Evolutionary conservation across 1,140 invertebrate species (phyloP).

Genomic region (Frieseomelitta varia): DNA sequence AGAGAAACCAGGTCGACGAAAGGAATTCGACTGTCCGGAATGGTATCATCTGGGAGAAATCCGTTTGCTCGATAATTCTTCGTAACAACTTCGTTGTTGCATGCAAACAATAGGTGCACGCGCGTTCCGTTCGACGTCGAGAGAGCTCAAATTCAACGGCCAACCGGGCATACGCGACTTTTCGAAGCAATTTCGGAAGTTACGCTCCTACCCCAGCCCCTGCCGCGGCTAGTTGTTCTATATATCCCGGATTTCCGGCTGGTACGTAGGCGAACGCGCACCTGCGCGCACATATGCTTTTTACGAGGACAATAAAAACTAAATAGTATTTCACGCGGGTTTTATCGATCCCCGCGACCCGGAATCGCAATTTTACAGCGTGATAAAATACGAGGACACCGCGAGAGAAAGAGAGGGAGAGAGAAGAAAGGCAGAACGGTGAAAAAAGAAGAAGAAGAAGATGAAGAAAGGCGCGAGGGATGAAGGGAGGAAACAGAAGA

Average conservation of each 20-base stretch:
- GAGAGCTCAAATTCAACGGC: too few species aligned
- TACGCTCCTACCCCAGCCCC: neutral
- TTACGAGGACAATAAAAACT: slow-evolving; percentile 76
- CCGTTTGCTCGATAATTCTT: neutral
- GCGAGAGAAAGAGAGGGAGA: slow-evolving; percentile 19
- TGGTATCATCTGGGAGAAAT: neutral
- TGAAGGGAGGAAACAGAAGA: neutral
- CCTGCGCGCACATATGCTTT: slow-evolving; percentile 54
- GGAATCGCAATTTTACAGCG: slow-evolving; percentile 64
- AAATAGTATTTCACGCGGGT: slow-evolving; percentile 69
- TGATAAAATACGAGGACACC: slow-evolving; percentile 48
- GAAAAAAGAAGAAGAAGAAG: neutral
- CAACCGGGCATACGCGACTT: neutral
- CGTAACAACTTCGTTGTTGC: neutral
- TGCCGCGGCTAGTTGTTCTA: neutral
- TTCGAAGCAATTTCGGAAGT: slow-evolving; percentile 37
- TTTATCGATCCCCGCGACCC: slow-evolving; percentile 61
- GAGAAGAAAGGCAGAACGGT: too few species aligned
- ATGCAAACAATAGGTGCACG: neutral
- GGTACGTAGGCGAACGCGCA: slow-evolving; percentile 26
- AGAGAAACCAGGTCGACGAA: neutral
- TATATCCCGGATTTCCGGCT: slow-evolving; percentile 35
- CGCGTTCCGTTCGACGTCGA: neutral
- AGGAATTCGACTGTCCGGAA: neutral
- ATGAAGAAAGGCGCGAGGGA: too few species aligned